phyloP scores from a whole-genome alignment of 2,797 vertebrate genomes.

The Sebastolobus altivelis region DNA sequence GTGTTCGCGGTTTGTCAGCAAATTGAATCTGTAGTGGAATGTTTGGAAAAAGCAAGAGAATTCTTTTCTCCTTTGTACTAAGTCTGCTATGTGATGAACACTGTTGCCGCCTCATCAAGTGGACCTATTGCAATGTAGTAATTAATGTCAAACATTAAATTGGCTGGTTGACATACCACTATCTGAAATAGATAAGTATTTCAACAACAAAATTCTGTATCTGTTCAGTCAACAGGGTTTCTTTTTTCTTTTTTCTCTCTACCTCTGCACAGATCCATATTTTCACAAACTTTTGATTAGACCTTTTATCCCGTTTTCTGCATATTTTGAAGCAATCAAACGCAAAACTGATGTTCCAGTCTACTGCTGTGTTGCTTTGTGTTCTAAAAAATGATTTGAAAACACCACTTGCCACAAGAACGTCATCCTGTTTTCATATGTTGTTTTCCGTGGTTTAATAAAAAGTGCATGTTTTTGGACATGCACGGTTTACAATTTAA shows the following conservation, averaged over 20 bases:
- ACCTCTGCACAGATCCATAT: background rate
- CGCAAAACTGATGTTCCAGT: background rate
- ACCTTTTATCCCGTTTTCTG: background rate
- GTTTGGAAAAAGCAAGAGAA: constrained; percentile 1
- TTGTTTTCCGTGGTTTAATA: background rate
- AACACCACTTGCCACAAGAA: background rate
- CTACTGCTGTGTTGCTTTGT: background rate
- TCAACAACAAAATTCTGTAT: background rate
- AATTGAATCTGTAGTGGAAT: constrained; percentile 51
- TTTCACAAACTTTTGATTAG: background rate
- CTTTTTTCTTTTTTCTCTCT: background rate
- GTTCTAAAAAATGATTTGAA: background rate
- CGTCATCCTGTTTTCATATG: background rate
- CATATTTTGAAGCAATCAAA: constrained; percentile 8
- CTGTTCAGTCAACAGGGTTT: background rate
- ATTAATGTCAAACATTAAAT: constrained; percentile 38
- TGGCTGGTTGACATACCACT: constrained; percentile 11
- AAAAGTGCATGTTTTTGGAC: background rate
- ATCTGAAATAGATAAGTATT: constrained; percentile 10
- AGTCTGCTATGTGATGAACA: constrained; percentile 7
- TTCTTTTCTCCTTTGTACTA: background rate
- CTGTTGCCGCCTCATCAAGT: constrained; percentile 10
- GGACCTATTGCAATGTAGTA: constrained; percentile 11
- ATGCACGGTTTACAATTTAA: background rate
- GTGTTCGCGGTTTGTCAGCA: constrained; percentile 56